phyloP scores from a whole-genome alignment of 1,140 invertebrate species.

The Maniola jurtina region DNA sequence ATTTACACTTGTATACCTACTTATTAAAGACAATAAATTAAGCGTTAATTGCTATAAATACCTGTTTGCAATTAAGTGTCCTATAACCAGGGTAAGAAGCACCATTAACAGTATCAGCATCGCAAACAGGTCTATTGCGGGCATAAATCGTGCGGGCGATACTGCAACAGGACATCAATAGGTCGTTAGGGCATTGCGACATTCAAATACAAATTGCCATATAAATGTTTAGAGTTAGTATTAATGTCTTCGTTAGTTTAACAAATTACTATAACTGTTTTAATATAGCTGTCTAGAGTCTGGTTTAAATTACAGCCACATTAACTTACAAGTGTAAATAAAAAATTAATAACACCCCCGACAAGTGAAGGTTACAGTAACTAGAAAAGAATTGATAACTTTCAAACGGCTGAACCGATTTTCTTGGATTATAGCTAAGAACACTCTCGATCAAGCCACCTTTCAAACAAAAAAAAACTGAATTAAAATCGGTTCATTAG shows the following conservation, averaged over 20 bases:
- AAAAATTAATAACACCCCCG: no score
- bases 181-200: conserved; percentile 22
- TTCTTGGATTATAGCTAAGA: no score
- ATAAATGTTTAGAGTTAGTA: conserved; percentile 16
- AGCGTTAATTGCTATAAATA: not conserved
- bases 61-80: not conserved
- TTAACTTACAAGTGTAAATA: no score
- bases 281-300: not conserved
- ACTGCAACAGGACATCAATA: conserved; percentile 25
- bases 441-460: no score
- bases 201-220: conserved; percentile 21
- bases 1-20: no score
- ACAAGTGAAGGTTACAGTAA: no score
- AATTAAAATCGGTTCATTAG: no score
- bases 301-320: no score
- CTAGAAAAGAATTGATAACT: no score
- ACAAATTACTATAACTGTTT: conserved; percentile 2
- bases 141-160: conserved; percentile 20
- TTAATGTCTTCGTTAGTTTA: conserved; percentile 6
- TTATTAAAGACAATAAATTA: no score
- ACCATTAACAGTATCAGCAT: conserved; percentile 1
- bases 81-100: not conserved
- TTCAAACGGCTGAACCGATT: no score
- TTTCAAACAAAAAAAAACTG: no score
- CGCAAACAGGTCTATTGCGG: conserved; percentile 17